These are phyloP conservation scores for Tortricodes alternella DNA, from an alignment of 2,888 invertebrate species.

Conservation along the genomic window DNA sequence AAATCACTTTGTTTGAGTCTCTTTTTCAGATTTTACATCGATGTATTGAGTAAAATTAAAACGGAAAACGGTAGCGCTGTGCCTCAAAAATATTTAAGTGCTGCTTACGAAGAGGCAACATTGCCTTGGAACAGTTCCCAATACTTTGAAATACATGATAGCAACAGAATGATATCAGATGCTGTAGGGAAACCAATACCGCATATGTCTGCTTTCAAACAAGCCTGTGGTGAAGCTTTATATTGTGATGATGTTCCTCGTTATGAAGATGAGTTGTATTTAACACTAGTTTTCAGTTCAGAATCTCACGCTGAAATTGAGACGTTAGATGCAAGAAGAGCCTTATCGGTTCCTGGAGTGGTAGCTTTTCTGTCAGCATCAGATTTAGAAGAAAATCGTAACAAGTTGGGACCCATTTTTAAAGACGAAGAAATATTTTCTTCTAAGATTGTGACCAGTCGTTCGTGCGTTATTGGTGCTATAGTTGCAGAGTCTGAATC, in stretches of 20 bases:
- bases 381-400: conserved; percentile 87
- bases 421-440: conserved; percentile 94
- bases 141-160: conserved; percentile 79
- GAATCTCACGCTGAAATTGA: conserved; percentile 91
- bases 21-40: conserved; percentile 87
- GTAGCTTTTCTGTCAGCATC: conserved; percentile 88
- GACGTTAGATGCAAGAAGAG: conserved; percentile 88
- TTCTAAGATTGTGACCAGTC: conserved; percentile 86
- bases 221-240: conserved; percentile 95
- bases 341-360: conserved; percentile 89
- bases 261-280: conserved; percentile 88
- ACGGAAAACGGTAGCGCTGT: conserved; percentile 39
- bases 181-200: conserved; percentile 90
- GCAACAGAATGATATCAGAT: conserved; percentile 82
- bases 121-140: conserved; percentile 85
- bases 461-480: conserved; percentile 91
- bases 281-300: conserved; percentile 89
- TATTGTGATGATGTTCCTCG: conserved; percentile 94
- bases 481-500: conserved; percentile 89
- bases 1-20: conserved; percentile 89
- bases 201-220: conserved; percentile 92
- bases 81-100: conserved; percentile 44
- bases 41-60: conserved; percentile 66
- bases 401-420: conserved; percentile 86
- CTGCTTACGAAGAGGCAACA: conserved; percentile 58